Evolutionary conservation across 2,113 vertebrate genomes (phyloP), one percentile per base, ranked within the genome.

Genomic region (Phylloscopus trochiloides): DNA sequence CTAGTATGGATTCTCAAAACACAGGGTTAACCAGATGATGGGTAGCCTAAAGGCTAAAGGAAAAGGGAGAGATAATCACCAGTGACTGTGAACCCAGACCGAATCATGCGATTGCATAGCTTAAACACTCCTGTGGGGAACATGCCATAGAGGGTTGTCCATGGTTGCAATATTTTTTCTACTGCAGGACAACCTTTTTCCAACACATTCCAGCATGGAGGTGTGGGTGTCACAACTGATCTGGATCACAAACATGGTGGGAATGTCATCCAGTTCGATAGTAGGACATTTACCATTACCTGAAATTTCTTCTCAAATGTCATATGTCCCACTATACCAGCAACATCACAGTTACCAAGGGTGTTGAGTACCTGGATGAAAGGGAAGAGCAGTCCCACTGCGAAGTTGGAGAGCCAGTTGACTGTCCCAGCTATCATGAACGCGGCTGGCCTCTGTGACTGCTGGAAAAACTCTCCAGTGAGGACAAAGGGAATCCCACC

Each of bases 401-500:
- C 45, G 2, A 99, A 99, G 97, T 99, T 99, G 86, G 98, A 98
- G 59, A 99, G 97, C 99, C 99, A 99, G 97, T 99, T 99, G 45
- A 99, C 95, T 1, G 96, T 98, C 40, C 99, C 99, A 17, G 98
- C 99, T 14, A 99, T 97, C 97, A 98, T 98, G 96, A 99, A 99
- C 1, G 99, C 99, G 0, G 99, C 98, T 0, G 99, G 98, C 47
- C 98, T 97, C 96, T 99, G 98, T 0, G 99, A 97, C 75, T 99
- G 99, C 92, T 99, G 98, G 97, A 99, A 99, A 83, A 99, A 92
- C 94, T 99, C 99, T 4, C 98, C 98, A 0, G 99, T 99, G 96
- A 99, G 97, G 92, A 99, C 90, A 90, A 99, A 99, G 0, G 99
- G 99, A 91, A 99, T 99, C 18, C 99, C 99, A 82, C 99, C 99